Evolutionary conservation across 2,888 invertebrate genomes (phyloP).

Genomic region (Galeopsomyia nigrocyanea): DNA sequence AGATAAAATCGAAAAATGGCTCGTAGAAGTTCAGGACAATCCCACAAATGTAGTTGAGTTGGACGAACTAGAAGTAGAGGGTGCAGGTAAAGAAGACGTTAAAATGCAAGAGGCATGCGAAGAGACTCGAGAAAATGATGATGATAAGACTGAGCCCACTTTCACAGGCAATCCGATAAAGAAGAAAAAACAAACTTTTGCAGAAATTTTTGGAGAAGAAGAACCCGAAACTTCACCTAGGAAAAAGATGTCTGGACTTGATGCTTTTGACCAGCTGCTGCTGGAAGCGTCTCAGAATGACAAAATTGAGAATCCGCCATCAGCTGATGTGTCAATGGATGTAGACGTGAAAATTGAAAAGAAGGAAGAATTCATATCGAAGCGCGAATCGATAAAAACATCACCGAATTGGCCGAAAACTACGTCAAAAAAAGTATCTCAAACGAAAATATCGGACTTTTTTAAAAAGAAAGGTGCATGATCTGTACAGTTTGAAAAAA

Average conservation of each 20-base stretch:
- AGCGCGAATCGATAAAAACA: not conserved
- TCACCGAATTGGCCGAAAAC: not conserved
- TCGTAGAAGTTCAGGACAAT: conserved; percentile 51
- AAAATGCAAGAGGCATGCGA: not conserved
- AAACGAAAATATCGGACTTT: conserved; percentile 42
- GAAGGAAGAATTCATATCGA: conserved; percentile 1
- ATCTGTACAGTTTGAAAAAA: conserved; percentile 10
- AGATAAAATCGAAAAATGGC: conserved; percentile 54
- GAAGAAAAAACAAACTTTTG: conserved; percentile 38
- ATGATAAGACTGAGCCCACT: conserved; percentile 11
- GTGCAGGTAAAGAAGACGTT: conserved; percentile 16
- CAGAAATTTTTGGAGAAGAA: conserved; percentile 36
- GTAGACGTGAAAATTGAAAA: conserved; percentile 35
- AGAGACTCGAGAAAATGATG: not conserved
- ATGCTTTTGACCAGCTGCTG: conserved; percentile 38
- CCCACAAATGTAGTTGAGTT: not conserved
- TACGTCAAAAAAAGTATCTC: conserved; percentile 19
- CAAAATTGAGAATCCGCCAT: not conserved
- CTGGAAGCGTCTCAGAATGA: conserved; percentile 2
- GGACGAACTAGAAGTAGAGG: not conserved
- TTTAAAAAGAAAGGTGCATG: conserved; percentile 32
- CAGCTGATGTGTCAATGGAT: conserved; percentile 29
- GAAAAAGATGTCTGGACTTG: conserved; percentile 33
- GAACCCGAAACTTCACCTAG: not conserved
- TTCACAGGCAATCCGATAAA: not conserved